A percentile compares a stretch with the other conserved stretches of the same genome.
phyloP scores from a whole-genome alignment of 2,113 vertebrate genomes.

The Polypterus senegalus region DNA sequence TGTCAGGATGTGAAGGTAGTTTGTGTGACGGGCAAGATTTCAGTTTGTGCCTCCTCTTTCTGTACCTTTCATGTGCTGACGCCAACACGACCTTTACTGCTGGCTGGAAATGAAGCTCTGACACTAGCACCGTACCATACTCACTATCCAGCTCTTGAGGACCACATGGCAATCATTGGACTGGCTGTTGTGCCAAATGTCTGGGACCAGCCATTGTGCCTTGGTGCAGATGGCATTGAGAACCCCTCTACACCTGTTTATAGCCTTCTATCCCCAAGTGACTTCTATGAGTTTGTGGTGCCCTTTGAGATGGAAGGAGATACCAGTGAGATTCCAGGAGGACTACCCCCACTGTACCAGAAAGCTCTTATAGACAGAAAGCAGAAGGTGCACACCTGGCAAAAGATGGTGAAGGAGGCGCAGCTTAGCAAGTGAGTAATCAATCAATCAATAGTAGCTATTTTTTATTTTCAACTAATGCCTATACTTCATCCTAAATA shows the following conservation, averaged over 20 bases:
- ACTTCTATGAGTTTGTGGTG: constrained; percentile 69
- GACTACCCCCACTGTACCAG: constrained; percentile 63
- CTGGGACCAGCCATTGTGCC: constrained; percentile 74
- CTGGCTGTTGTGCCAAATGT: constrained; percentile 80
- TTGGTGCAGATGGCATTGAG: constrained; percentile 54
- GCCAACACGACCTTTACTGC: constrained; percentile 70
- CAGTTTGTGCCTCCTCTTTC: constrained; percentile 52
- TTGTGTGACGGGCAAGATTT: constrained; percentile 61
- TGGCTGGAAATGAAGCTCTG: constrained; percentile 65
- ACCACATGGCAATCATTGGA: constrained; percentile 86
- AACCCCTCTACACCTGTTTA: constrained; percentile 38
- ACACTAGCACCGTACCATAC: constrained; percentile 85
- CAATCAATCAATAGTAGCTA: background rate
- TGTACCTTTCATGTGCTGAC: constrained; percentile 71
- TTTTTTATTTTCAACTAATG: background rate
- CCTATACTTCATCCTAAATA: background rate
- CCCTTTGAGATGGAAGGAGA: constrained; percentile 93
- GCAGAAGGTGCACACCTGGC: constrained; percentile 69
- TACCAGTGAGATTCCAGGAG: constrained; percentile 79
- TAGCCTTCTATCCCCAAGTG: constrained; percentile 55
- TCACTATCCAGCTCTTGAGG: constrained; percentile 83
- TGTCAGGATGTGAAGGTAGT: constrained; percentile 73
- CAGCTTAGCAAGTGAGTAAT: constrained; percentile 67
- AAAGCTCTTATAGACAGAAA: constrained; percentile 57
- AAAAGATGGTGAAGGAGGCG: constrained; percentile 73